Conservation (phyloP, 2,113 vertebrate species). For the Elaphurus davidianus region DNA sequence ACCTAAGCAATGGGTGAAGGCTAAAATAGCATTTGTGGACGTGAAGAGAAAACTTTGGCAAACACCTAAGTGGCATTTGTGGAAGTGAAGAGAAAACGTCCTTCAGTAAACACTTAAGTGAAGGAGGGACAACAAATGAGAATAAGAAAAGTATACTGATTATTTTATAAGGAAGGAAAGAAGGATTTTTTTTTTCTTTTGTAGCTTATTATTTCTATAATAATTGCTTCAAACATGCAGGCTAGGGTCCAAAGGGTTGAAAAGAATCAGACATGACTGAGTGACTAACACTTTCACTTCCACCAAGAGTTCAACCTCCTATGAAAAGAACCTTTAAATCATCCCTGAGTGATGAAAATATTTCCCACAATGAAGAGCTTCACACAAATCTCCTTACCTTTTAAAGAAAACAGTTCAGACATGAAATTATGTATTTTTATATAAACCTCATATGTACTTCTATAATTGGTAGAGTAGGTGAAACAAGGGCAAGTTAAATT, state of each 20-base stretch:
- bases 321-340: neutral
- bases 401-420: neutral
- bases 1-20: neutral
- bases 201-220: neutral
- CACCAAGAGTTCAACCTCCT: neutral
- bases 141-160: neutral
- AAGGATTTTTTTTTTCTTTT: neutral
- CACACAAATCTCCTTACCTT: neutral
- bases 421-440: conserved; percentile 17
- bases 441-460: neutral
- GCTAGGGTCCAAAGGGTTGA: neutral
- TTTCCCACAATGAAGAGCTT: neutral
- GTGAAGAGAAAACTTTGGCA: neutral
- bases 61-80: neutral
- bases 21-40: neutral
- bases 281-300: neutral
- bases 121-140: neutral
- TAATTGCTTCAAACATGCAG: neutral
- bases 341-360: neutral
- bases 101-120: neutral
- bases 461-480: neutral
- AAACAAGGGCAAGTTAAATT: neutral
- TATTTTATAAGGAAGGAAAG: neutral
- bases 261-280: neutral
- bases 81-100: neutral